Conservation (phyloP, 2,113 vertebrate species). For the Litocranius walleri region DNA sequence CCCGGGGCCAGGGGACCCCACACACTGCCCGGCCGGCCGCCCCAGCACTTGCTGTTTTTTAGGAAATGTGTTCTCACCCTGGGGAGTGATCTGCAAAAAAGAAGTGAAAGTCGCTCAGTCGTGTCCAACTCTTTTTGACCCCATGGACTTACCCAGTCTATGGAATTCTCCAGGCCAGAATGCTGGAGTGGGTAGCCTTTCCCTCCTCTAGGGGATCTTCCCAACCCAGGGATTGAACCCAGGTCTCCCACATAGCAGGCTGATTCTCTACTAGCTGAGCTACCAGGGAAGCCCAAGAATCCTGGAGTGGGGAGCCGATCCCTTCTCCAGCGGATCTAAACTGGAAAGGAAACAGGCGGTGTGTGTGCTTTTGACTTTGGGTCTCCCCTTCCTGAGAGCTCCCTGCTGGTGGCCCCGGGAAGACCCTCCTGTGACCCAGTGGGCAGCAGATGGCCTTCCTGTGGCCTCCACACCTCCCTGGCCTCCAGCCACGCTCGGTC, state of each 20-base stretch:
- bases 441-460: neutral
- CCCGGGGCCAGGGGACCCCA: neutral
- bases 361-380: neutral
- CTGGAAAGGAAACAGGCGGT: neutral
- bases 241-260: accelerated
- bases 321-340: neutral
- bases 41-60: accelerated
- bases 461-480: neutral
- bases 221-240: neutral
- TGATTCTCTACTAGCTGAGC: neutral
- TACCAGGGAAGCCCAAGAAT: neutral
- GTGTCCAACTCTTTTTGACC: neutral
- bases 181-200: neutral
- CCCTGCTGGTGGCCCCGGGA: neutral
- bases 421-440: neutral
- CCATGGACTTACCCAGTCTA: neutral
- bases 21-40: neutral
- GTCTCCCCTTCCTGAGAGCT: neutral
- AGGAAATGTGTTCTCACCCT: neutral
- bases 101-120: neutral
- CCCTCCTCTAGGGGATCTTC: neutral
- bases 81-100: neutral
- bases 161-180: neutral
- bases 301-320: neutral
- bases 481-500: neutral